Percentiles rank a stretch among this genome's conserved stretches.
These are phyloP conservation scores for Ochropleura leucogaster DNA, from an alignment of 2,888 invertebrate genomes.

Conservation along the genomic window DNA sequence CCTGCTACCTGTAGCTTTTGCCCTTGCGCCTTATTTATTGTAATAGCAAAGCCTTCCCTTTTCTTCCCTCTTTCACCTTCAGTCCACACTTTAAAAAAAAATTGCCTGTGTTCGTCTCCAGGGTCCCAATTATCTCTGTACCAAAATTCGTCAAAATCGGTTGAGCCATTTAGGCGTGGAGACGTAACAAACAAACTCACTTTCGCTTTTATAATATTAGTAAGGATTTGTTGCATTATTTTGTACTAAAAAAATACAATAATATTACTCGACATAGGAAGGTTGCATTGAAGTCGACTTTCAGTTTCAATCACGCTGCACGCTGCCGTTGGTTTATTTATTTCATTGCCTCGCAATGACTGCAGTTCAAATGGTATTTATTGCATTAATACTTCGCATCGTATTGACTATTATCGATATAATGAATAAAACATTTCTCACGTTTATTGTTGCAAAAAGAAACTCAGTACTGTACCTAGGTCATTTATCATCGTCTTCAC, in stretches of 20 bases:
- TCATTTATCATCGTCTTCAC: background rate
- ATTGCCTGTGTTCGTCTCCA: too few species aligned
- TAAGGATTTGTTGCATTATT: background rate
- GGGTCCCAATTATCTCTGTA: too few species aligned
- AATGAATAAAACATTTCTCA: constrained; percentile 14
- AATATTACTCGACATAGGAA: background rate
- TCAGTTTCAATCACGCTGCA: background rate
- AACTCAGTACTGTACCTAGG: background rate
- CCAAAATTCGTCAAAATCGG: too few species aligned
- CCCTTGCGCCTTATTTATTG: too few species aligned
- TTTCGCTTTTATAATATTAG: too few species aligned
- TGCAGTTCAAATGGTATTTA: background rate
- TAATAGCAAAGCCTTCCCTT: too few species aligned
- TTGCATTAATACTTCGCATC: background rate
- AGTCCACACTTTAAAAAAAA: too few species aligned
- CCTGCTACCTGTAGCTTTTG: too few species aligned
- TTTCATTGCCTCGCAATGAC: constrained; percentile 1
- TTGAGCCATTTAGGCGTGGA: too few species aligned
- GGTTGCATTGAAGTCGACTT: background rate
- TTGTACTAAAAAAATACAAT: background rate
- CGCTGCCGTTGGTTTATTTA: background rate
- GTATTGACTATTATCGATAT: background rate
- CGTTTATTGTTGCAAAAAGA: constrained; percentile 1
- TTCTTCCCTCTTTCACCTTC: too few species aligned
- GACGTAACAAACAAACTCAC: too few species aligned